phyloP scores from a whole-genome alignment of 92 coral and sea anemone genomes.

The Phenganax subtilis region DNA sequence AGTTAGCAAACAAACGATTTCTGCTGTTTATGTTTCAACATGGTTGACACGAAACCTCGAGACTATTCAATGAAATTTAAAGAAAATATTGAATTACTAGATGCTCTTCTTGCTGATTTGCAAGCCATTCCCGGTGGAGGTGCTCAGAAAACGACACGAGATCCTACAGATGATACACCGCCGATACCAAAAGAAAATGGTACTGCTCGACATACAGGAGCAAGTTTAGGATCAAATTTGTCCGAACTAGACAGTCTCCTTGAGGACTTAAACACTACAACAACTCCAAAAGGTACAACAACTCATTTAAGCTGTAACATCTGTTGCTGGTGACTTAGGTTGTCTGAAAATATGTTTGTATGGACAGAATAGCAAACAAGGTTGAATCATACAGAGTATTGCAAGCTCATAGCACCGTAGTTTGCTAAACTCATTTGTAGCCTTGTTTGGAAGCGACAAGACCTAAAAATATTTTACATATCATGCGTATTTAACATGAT shows the following conservation, averaged over 20 bases:
- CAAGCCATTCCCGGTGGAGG: constrained; percentile 46
- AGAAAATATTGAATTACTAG: constrained; percentile 45
- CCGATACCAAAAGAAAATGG: constrained; percentile 66
- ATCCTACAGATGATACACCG: constrained; percentile 72
- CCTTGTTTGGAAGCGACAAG: background rate
- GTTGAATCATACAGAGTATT: too few relatives aligned
- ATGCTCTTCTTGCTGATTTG: constrained; percentile 37
- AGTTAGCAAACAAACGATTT: background rate
- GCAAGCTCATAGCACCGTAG: background rate
- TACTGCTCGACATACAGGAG: constrained; percentile 26
- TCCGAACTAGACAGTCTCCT: constrained; percentile 87
- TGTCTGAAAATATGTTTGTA: too few relatives aligned
- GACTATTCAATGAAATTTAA: constrained; percentile 24
- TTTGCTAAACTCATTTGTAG: too few relatives aligned
- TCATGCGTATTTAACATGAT: background rate
- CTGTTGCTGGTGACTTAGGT: background rate
- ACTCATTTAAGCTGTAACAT: background rate
- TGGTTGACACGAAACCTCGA: constrained; percentile 11
- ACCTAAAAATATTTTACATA: constrained; percentile 8
- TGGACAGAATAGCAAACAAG: too few relatives aligned
- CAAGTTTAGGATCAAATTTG: constrained; percentile 83
- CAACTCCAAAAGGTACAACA: constrained; percentile 56
- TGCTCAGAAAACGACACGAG: constrained; percentile 51
- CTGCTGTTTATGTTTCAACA: background rate
- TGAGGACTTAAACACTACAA: constrained; percentile 76